Base-by-base conservation (phyloP, 2,797 vertebrate species). In the Eptatretus atami region DNA sequence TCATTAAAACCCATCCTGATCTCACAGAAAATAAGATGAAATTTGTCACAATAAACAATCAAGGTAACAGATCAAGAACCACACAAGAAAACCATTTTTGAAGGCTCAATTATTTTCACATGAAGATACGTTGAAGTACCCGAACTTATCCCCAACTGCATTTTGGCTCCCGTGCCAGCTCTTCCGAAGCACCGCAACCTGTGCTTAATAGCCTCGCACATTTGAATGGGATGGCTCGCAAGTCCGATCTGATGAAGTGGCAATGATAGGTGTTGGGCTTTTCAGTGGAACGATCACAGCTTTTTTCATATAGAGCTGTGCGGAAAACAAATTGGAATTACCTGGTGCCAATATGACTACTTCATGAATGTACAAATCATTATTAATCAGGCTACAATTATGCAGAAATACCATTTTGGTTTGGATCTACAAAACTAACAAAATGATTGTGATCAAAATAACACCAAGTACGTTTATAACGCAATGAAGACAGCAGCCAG, bases 251-350 rank as follows among this genome's bases (percentile, higher is more conserved):
- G 90, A 95, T 4, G 85, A 85, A 67, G 96, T 85, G 0, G 86
- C 90, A 0, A 98, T 75, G 11, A 98, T 69, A 98, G 67, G 52
- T 93, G 80, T 86, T 96, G 73, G 73, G 78, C 75, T 84, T 84
- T 31, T 84, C 73, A 90, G 85, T 0, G 82, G 75, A 1, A 68
- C 69, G 74, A 98, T 87, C 6, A 94, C 86, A 52, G 83, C 83
- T n/a, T 73, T 98, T 98, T 69, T 98, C 86, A 69, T 94, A 98
- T 12, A 96, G 74, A 63, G 90, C 88, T 95, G 65, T 2, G n/a
- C 6, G 31, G 31, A 6, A 31, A 31, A 31, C 3, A 31, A 31
- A 31, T 3, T 31, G 3, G 31, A 3, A 31, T 31, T 31, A 31
- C 31, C 31, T 31, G 31, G 31, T 31, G 6, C 31, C 31, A 31